Conservation (phyloP, 2,888 invertebrate species). For the Aleiodes leptofemur region DNA sequence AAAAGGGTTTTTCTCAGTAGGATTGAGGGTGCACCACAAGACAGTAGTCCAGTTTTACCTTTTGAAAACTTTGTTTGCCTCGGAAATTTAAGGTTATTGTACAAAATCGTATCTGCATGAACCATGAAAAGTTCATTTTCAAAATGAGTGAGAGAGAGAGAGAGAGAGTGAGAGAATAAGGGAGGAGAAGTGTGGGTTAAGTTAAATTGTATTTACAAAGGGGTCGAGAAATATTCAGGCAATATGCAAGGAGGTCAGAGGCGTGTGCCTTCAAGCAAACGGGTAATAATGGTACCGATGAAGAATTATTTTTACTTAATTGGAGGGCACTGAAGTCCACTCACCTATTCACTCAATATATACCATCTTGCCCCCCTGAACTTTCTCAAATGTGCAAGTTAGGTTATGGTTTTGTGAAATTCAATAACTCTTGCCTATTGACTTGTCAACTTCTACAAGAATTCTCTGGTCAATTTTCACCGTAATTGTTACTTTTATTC, state of each 20-base stretch:
- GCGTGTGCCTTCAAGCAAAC: constrained; percentile 51
- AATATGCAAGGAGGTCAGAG: constrained; percentile 35
- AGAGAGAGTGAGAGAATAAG: too few relatives aligned
- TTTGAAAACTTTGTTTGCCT: constrained; percentile 1
- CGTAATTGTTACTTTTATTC: constrained; percentile 19
- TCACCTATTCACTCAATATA: constrained; percentile 21
- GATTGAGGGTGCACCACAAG: constrained; percentile 41
- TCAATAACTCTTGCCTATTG: constrained; percentile 22
- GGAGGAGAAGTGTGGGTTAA: constrained; percentile 8
- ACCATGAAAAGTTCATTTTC: neutral
- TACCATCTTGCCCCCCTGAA: neutral
- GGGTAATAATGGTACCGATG: constrained; percentile 66
- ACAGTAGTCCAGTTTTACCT: constrained; percentile 59
- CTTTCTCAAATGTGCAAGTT: neutral
- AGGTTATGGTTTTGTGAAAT: neutral
- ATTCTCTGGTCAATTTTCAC: constrained; percentile 16
- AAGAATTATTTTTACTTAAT: constrained; percentile 64
- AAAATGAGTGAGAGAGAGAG: too few relatives aligned
- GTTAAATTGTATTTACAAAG: constrained; percentile 37
- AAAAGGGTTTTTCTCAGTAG: constrained; percentile 35
- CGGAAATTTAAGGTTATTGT: constrained; percentile 40
- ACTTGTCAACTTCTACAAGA: constrained; percentile 14
- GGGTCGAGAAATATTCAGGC: constrained; percentile 21
- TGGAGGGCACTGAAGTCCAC: constrained; percentile 53
- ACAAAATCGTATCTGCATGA: constrained; percentile 23